Evolutionary conservation across 2,888 invertebrate species (phyloP).

Genomic region (Thyatira batis): DNA sequence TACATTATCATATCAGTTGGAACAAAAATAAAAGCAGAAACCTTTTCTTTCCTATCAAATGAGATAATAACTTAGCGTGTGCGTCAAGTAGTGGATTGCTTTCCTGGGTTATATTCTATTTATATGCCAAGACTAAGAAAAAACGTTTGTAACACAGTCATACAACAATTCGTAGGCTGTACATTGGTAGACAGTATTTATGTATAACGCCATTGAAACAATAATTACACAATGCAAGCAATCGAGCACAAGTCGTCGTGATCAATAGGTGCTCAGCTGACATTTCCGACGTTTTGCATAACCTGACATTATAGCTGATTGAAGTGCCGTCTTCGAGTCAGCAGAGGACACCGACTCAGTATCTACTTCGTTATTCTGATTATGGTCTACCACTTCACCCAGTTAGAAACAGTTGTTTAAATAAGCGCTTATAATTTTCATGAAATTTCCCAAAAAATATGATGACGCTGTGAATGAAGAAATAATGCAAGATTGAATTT

Average conservation of each 20-base stretch:
- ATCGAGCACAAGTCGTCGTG: constrained; percentile 31
- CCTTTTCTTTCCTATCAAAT: constrained; percentile 11
- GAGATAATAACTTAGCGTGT: not conserved
- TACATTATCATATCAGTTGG: constrained; percentile 34
- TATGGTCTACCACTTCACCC: constrained; percentile 17
- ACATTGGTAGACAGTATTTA: too few species aligned
- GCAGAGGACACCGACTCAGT: constrained; percentile 33
- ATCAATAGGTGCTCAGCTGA: constrained; percentile 43
- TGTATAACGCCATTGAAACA: constrained; percentile 12
- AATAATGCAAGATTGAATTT: too few species aligned
- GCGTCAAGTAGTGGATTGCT: too few species aligned
- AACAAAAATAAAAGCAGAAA: constrained; percentile 30
- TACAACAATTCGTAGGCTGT: too few species aligned
- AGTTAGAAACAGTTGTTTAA: not conserved
- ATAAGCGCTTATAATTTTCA: too few species aligned
- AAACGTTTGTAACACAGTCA: too few species aligned
- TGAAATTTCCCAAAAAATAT: too few species aligned
- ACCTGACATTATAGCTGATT: constrained; percentile 60
- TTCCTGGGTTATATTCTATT: too few species aligned
- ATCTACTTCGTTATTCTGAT: constrained; percentile 17
- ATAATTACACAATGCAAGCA: constrained; percentile 27
- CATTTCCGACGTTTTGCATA: constrained; percentile 64
- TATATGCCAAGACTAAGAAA: too few species aligned
- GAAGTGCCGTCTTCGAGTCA: constrained; percentile 43
- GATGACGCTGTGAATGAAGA: too few species aligned